These are phyloP conservation scores for Cyrtodaria siliqua DNA, from an alignment of 2,888 invertebrate species.

Conservation along the genomic window DNA sequence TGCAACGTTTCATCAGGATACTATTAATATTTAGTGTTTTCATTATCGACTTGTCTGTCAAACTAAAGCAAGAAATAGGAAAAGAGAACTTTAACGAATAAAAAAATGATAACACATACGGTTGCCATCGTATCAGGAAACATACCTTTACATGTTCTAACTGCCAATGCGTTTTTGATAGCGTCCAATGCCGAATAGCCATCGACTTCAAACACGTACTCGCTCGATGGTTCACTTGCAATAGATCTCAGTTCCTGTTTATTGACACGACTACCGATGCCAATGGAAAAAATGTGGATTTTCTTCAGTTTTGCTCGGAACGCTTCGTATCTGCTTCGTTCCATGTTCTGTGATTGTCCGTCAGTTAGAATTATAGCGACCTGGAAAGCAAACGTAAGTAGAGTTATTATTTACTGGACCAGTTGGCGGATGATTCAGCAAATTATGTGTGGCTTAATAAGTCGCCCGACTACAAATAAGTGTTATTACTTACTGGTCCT, in stretches of 20 bases:
- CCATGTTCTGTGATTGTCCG: constrained; percentile 73
- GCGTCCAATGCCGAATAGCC: constrained; percentile 71
- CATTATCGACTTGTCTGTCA: too few species aligned
- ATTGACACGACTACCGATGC: constrained; percentile 75
- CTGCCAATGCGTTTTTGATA: constrained; percentile 73
- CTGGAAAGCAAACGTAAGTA: constrained; percentile 41
- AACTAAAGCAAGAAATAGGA: too few species aligned
- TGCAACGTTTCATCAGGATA: too few species aligned
- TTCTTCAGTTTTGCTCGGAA: constrained; percentile 67
- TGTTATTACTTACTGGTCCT: too few species aligned
- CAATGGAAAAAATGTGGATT: constrained; percentile 77
- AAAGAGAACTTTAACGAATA: too few species aligned
- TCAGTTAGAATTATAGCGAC: constrained; percentile 79
- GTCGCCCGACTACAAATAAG: too few species aligned
- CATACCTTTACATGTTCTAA: constrained; percentile 74
- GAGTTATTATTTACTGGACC: too few species aligned
- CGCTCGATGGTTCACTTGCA: constrained; percentile 67
- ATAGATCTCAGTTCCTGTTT: constrained; percentile 73
- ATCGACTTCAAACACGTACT: constrained; percentile 73
- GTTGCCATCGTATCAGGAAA: too few species aligned
- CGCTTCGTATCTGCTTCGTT: constrained; percentile 72
- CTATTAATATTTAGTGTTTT: too few species aligned
- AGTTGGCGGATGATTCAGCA: too few species aligned
- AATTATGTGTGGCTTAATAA: too few species aligned
- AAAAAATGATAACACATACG: too few species aligned